A percentile compares a stretch with the other conserved stretches of the same genome.
phyloP scores from a whole-genome alignment of 2,797 vertebrate genomes.

The Sebastes minor region DNA sequence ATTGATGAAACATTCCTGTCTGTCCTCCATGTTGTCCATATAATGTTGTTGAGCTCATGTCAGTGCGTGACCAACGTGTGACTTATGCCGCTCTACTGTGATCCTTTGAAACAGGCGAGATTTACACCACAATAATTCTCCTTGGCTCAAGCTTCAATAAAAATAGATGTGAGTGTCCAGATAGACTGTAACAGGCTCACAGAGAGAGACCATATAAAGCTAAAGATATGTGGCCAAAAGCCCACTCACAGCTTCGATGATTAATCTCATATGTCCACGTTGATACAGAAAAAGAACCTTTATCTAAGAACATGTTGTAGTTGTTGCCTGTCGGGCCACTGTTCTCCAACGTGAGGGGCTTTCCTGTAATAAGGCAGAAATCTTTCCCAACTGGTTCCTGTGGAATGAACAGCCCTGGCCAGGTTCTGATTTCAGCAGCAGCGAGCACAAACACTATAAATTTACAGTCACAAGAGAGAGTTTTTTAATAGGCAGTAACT shows the following conservation, averaged over 20 bases:
- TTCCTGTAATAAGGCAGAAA: slow-evolving; percentile 48
- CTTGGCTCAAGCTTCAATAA: slow-evolving; percentile 16
- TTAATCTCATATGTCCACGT: slow-evolving; percentile 40
- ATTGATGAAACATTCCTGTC: slow-evolving; percentile 5
- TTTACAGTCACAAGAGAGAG: slow-evolving; percentile 90
- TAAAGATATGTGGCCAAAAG: slow-evolving; percentile 37
- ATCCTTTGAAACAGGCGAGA: slow-evolving; percentile 38
- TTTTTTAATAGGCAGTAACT: slow-evolving; percentile 91
- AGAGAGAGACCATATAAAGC: slow-evolving; percentile 1
- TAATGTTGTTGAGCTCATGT: slow-evolving; percentile 4
- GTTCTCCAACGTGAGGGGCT: slow-evolving; percentile 40
- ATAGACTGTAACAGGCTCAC: slow-evolving; percentile 20
- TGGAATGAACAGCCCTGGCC: slow-evolving; percentile 76
- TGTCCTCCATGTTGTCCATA: background rate
- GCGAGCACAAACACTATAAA: slow-evolving; percentile 94
- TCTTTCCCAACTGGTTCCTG: slow-evolving; percentile 50
- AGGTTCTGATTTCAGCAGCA: slow-evolving; percentile 95
- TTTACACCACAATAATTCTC: slow-evolving; percentile 46
- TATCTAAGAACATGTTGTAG: slow-evolving; percentile 9
- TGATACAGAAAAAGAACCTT: slow-evolving; percentile 35
- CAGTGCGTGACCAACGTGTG: background rate
- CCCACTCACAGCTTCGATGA: slow-evolving; percentile 28
- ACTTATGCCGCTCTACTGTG: slow-evolving; percentile 29
- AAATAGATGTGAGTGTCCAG: slow-evolving; percentile 9
- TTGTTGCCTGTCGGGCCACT: slow-evolving; percentile 27